phyloP scores from a whole-genome alignment of 2,797 vertebrate genomes.

The Meriones psammophilus region DNA sequence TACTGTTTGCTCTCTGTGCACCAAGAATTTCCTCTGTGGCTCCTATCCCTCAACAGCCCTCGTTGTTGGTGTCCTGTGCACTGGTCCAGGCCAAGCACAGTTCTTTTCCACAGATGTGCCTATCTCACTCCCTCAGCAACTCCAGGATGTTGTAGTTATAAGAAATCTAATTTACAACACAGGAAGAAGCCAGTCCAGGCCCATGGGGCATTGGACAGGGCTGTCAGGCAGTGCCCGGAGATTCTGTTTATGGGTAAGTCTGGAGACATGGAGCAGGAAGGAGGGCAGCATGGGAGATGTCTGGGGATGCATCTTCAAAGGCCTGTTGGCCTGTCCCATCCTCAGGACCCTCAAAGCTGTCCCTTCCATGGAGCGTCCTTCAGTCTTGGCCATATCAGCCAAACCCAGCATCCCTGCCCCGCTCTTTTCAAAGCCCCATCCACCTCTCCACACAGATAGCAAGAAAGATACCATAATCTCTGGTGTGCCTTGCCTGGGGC shows the following conservation, averaged over 20 bases:
- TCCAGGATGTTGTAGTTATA: constrained; percentile 54
- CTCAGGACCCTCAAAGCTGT: constrained; percentile 15
- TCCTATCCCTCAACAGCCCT: not conserved
- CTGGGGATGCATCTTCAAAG: constrained; percentile 51
- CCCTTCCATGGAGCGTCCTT: constrained; percentile 32
- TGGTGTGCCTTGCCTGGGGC: too few species aligned
- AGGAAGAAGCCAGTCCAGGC: constrained; percentile 70
- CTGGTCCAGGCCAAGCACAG: not conserved
- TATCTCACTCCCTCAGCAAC: not conserved
- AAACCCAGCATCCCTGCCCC: not conserved
- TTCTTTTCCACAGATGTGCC: not conserved
- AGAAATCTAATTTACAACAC: constrained; percentile 35
- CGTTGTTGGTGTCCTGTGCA: not conserved
- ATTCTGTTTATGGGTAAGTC: constrained; percentile 74
- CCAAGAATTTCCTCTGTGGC: not conserved
- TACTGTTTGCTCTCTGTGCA: not conserved
- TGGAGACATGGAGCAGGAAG: constrained; percentile 57
- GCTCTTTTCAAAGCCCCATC: not conserved
- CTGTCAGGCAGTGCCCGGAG: constrained; percentile 62
- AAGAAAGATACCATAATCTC: not conserved
- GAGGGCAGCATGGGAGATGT: not conserved
- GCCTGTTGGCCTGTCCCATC: not conserved
- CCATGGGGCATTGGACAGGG: not conserved
- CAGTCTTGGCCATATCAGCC: not conserved
- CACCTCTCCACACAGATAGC: not conserved